Conservation (phyloP, 2,113 vertebrate genomes). For the Ahaetulla prasina region DNA sequence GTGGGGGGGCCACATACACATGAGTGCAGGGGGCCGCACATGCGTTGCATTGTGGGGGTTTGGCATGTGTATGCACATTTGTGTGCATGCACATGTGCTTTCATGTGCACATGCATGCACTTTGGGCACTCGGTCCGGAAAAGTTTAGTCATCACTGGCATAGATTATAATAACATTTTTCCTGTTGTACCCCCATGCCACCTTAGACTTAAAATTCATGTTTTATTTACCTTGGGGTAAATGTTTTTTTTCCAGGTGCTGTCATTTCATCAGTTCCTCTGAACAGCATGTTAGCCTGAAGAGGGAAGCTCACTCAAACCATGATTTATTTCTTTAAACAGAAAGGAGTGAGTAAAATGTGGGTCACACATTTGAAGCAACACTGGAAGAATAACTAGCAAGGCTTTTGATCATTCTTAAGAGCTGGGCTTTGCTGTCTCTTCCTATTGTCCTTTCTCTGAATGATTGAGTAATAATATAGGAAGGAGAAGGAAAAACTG, state of each 20-base stretch:
- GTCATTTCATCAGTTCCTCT: background rate
- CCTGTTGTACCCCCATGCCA: accelerated
- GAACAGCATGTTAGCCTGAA: background rate
- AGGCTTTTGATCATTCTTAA: background rate
- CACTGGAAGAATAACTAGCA: background rate
- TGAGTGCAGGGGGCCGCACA: no score
- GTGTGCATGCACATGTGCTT: no score
- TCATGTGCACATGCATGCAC: no score
- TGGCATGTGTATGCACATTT: no score
- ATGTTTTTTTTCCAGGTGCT: background rate
- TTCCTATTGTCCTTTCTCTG: background rate
- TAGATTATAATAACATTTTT: background rate
- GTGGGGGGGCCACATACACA: no score
- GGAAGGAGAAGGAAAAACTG: background rate
- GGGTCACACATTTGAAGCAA: background rate
- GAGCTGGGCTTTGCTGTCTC: background rate
- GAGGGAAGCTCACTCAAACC: background rate
- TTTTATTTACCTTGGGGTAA: background rate
- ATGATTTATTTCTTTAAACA: background rate
- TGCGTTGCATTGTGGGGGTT: no score
- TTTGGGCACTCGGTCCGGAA: no score
- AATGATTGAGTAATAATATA: background rate
- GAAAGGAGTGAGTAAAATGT: background rate
- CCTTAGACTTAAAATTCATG: background rate
- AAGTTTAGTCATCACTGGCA: background rate